Percentiles rank a stretch among this genome's conserved stretches.
phyloP scores from a whole-genome alignment of 1,140 invertebrate genomes.

The Macrostomum lignano region DNA sequence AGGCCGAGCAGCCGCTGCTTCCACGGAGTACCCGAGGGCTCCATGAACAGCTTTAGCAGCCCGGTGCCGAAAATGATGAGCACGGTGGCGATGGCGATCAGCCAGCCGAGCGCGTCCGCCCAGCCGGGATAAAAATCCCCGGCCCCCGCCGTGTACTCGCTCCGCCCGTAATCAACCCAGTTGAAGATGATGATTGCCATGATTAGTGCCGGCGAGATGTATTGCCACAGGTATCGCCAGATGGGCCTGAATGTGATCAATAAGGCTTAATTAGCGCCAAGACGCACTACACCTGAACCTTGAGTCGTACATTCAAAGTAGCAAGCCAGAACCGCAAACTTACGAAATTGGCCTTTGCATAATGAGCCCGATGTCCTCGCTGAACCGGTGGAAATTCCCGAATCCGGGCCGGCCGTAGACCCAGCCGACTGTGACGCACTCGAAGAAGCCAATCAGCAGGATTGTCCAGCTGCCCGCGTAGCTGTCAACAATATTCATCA shows the following conservation, averaged over 20 bases:
- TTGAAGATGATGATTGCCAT: conserved; percentile 41
- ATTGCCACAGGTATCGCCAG: too few species aligned
- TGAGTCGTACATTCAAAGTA: too few species aligned
- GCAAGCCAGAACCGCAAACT: too few species aligned
- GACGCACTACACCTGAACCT: too few species aligned
- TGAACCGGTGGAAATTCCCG: conserved; percentile 15
- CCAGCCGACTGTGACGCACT: conserved; percentile 42
- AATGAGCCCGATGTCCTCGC: conserved; percentile 28
- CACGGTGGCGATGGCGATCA: conserved; percentile 26
- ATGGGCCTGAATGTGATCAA: too few species aligned
- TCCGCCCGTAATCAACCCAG: conserved; percentile 43
- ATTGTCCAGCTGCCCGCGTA: conserved; percentile 58
- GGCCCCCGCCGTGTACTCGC: too few species aligned
- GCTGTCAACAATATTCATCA: conserved; percentile 52
- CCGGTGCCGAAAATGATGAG: conserved; percentile 11
- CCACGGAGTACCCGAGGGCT: too few species aligned
- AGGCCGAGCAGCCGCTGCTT: conserved; percentile 11
- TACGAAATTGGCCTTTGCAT: too few species aligned
- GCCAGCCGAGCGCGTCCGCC: conserved; percentile 30
- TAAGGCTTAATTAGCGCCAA: too few species aligned
- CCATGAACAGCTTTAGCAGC: conserved; percentile 28
- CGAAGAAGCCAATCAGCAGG: conserved; percentile 39
- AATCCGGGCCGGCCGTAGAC: conserved; percentile 33
- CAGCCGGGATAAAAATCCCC: conserved; percentile 31
- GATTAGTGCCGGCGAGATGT: conserved; percentile 16